Percentiles rank a stretch among this genome's conserved stretches.
phyloP scores from a whole-genome alignment of 1,140 invertebrate species.

The Hesperophylax magnus region DNA sequence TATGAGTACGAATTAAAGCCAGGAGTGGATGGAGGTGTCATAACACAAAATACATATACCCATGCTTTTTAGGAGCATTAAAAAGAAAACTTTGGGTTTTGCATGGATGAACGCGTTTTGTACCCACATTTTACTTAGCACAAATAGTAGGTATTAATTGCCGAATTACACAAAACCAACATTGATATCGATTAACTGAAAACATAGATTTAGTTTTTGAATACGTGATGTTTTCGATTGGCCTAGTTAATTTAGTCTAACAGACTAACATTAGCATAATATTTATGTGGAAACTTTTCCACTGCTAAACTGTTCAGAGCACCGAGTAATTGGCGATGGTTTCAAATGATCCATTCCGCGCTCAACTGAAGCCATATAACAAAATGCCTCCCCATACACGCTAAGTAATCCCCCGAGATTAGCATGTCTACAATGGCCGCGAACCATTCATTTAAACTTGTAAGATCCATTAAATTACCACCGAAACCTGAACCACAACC shows the following conservation, averaged over 20 bases:
- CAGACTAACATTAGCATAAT: too few species aligned
- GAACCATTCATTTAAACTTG: constrained; percentile 14
- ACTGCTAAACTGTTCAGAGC: background rate
- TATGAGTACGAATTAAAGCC: too few species aligned
- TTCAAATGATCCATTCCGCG: background rate
- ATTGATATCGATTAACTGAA: too few species aligned
- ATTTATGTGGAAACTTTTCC: background rate
- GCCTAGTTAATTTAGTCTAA: background rate
- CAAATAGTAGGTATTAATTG: too few species aligned
- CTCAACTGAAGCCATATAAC: background rate
- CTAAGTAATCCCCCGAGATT: constrained; percentile 2
- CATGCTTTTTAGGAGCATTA: too few species aligned
- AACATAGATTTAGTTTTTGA: too few species aligned
- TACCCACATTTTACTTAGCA: too few species aligned
- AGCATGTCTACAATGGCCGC: constrained; percentile 19
- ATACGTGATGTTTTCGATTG: background rate
- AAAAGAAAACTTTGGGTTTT: too few species aligned
- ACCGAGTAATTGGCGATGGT: background rate
- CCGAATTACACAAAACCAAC: too few species aligned
- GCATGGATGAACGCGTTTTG: too few species aligned
- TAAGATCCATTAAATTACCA: constrained; percentile 25
- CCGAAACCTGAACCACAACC: constrained; percentile 12
- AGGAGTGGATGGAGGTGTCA: too few species aligned
- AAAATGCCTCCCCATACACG: background rate
- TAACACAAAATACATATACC: too few species aligned